These are phyloP conservation scores for Lophius piscatorius DNA, from an alignment of 2,113 vertebrate genomes.

Conservation along the genomic window DNA sequence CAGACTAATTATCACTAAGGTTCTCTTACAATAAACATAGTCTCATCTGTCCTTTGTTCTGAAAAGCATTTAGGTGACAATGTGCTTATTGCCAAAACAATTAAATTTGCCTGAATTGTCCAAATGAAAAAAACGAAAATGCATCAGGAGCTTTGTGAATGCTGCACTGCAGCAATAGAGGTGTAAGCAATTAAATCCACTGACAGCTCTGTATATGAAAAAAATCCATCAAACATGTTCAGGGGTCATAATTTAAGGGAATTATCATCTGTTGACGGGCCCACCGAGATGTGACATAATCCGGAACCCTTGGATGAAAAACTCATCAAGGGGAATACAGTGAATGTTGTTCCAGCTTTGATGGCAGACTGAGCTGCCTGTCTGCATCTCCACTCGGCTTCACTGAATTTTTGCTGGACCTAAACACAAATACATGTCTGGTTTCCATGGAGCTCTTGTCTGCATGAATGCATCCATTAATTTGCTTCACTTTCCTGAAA, in stretches of 20 bases:
- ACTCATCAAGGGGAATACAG: slow-evolving; percentile 32
- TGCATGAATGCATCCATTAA: slow-evolving; percentile 24
- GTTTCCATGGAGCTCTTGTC: slow-evolving; percentile 40
- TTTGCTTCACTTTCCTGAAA: slow-evolving; percentile 13
- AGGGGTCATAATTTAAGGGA: slow-evolving; percentile 47
- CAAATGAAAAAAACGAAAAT: slow-evolving; percentile 35
- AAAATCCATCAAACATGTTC: slow-evolving; percentile 47
- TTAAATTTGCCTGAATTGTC: slow-evolving; percentile 13
- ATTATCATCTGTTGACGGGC: slow-evolving; percentile 43
- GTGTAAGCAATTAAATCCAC: slow-evolving; percentile 40
- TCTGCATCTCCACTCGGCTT: slow-evolving; percentile 21
- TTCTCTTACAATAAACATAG: no score
- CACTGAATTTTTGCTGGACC: slow-evolving; percentile 40
- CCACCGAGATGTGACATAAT: slow-evolving; percentile 27
- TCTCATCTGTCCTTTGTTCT: no score
- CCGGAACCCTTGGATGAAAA: slow-evolving; percentile 26
- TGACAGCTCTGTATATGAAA: slow-evolving; percentile 48
- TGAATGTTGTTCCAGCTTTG: slow-evolving; percentile 30
- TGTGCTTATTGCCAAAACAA: slow-evolving; percentile 47
- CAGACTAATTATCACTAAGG: no score
- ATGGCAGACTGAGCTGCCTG: slow-evolving; percentile 14
- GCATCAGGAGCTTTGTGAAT: slow-evolving; percentile 16
- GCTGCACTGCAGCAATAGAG: slow-evolving; percentile 44
- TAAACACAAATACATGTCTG: slow-evolving; percentile 26
- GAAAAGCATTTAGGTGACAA: no score